These are phyloP conservation scores for Esox niger DNA, from an alignment of 2,113 vertebrate species.

Conservation along the genomic window DNA sequence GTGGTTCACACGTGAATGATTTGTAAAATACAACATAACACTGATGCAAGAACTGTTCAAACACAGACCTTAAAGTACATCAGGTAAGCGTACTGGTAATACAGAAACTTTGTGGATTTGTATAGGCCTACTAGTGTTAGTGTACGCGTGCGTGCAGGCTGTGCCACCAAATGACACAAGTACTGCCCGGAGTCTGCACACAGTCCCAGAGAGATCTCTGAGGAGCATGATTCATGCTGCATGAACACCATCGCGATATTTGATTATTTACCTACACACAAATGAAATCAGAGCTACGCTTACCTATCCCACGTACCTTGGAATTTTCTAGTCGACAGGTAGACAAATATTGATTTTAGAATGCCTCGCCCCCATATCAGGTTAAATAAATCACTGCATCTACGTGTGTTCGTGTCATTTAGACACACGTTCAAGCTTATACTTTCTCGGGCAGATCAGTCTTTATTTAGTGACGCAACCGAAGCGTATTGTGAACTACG, in stretches of 20 bases:
- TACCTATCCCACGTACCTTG: slow-evolving; percentile 5
- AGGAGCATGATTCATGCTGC: neutral
- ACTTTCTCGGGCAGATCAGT: neutral
- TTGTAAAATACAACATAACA: no score
- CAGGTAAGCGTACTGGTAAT: no score
- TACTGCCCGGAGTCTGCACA: no score
- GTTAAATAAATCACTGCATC: slow-evolving; percentile 23
- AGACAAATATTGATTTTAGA: slow-evolving; percentile 52
- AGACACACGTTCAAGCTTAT: no score
- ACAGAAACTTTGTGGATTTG: no score
- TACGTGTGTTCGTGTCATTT: neutral
- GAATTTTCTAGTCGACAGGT: slow-evolving; percentile 1
- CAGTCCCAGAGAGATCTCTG: neutral
- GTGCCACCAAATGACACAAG: no score
- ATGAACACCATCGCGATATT: neutral
- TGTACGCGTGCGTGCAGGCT: no score
- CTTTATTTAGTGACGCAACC: neutral
- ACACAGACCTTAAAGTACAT: no score
- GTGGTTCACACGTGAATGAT: no score
- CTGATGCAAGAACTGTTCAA: no score
- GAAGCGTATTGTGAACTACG: neutral
- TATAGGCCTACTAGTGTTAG: no score
- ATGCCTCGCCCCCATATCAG: neutral
- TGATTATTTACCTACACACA: slow-evolving; percentile 6
- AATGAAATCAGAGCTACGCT: slow-evolving; percentile 28